These are phyloP conservation scores for Cyrtonyx montezumae DNA, from an alignment of 2,113 vertebrate species.

Conservation along the genomic window DNA sequence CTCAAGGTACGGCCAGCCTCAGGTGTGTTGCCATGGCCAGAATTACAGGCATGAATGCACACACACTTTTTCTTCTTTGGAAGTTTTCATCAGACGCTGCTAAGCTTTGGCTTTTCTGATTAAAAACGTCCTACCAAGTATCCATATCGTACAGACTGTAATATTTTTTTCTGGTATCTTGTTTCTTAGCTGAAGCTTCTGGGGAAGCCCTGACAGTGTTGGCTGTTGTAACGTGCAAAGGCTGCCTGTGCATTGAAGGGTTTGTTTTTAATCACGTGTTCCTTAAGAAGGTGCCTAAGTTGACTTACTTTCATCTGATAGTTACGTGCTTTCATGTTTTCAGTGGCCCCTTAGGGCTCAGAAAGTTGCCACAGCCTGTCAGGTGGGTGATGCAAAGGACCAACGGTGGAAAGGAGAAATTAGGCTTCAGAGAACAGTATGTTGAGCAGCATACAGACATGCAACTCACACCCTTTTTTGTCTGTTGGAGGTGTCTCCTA, in stretches of 20 bases:
- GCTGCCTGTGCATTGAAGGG: not conserved
- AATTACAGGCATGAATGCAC: not conserved
- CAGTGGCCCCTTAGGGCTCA: accelerated
- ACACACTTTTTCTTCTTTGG: not conserved
- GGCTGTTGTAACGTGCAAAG: not conserved
- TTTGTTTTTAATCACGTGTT: not conserved
- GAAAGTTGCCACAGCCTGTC: not conserved
- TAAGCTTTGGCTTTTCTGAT: not conserved
- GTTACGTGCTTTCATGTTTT: not conserved
- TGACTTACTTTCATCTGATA: not conserved
- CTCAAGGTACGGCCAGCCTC: not conserved
- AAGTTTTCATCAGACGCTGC: not conserved
- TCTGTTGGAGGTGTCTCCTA: not conserved
- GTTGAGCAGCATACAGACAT: not conserved
- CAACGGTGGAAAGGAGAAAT: not conserved
- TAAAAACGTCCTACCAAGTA: accelerated
- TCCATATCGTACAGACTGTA: not conserved
- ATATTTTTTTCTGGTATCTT: not conserved
- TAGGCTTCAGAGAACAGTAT: not conserved
- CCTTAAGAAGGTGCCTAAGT: not conserved
- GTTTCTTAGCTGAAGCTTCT: not conserved
- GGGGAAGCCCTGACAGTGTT: not conserved
- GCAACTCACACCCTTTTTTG: not conserved
- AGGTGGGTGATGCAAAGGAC: not conserved
- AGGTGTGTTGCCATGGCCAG: not conserved